phyloP scores from a whole-genome alignment of 2,113 vertebrate genomes.

The Plestiodon gilberti region DNA sequence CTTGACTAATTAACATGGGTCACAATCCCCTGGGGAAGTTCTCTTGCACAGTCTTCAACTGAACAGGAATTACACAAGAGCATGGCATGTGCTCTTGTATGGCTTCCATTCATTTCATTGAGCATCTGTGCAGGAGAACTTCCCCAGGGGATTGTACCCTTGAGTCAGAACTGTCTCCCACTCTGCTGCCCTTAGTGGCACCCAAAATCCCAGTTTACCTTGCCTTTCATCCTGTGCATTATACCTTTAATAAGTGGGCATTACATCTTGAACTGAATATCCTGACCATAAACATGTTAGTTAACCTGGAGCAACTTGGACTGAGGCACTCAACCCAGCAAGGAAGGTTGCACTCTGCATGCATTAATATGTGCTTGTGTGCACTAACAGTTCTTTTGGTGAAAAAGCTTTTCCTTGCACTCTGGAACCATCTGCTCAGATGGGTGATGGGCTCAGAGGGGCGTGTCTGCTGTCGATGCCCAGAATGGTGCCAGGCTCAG shows the following conservation, averaged over 20 bases:
- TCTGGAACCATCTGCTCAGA: not conserved
- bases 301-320: not conserved
- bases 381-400: too few species aligned
- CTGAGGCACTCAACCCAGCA: not conserved
- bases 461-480: not conserved
- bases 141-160: not conserved
- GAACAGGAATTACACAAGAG: not conserved
- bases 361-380: not conserved
- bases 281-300: not conserved
- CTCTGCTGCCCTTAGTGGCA: not conserved
- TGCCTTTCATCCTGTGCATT: not conserved
- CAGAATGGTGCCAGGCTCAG: constrained; percentile 1
- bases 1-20: not conserved
- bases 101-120: not conserved
- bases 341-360: not conserved
- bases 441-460: not conserved
- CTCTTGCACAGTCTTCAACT: not conserved
- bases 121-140: not conserved
- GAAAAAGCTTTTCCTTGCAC: not conserved
- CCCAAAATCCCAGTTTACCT: not conserved
- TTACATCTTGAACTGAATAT: not conserved
- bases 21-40: not conserved
- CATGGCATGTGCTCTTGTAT: not conserved
- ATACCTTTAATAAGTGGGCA: not conserved
- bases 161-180: not conserved